Evolutionary conservation across 2,888 invertebrate species (phyloP).

Genomic region (Papilio elwesi): DNA sequence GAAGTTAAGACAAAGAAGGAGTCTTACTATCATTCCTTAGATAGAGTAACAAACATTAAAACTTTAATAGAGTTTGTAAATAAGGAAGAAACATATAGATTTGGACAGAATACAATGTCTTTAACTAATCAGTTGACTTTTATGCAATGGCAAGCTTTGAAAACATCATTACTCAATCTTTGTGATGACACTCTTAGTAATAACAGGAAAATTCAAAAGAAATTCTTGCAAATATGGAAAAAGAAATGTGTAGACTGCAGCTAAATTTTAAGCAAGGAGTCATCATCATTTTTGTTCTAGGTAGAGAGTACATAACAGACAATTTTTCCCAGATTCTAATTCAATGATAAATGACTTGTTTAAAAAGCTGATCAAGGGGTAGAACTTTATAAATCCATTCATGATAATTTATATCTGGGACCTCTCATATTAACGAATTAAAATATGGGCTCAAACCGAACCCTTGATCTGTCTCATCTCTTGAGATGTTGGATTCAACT

Average conservation of each 20-base stretch:
- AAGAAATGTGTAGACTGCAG: constrained; percentile 72
- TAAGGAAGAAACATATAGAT: constrained; percentile 68
- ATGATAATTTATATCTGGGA: no score
- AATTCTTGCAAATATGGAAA: constrained; percentile 72
- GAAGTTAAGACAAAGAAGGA: constrained; percentile 40
- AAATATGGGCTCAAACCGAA: no score
- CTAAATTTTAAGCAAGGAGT: constrained; percentile 60
- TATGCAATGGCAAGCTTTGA: constrained; percentile 83
- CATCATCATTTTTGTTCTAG: constrained; percentile 20
- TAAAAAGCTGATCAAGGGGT: no score
- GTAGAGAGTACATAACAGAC: no score
- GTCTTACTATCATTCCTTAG: constrained; percentile 54
- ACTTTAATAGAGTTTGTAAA: constrained; percentile 64
- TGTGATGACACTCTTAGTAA: constrained; percentile 53
- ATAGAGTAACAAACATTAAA: constrained; percentile 58
- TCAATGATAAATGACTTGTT: neutral
- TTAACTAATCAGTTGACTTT: constrained; percentile 76
- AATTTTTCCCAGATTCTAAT: no score
- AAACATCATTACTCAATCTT: constrained; percentile 64
- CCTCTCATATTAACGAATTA: no score
- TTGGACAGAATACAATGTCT: constrained; percentile 57
- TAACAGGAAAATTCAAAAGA: constrained; percentile 68
- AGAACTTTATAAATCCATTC: no score
- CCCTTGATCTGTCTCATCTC: no score
- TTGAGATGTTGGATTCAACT: no score